Evolutionary conservation across 2,888 invertebrate genomes (phyloP).

Genomic region (Nebria salina): DNA sequence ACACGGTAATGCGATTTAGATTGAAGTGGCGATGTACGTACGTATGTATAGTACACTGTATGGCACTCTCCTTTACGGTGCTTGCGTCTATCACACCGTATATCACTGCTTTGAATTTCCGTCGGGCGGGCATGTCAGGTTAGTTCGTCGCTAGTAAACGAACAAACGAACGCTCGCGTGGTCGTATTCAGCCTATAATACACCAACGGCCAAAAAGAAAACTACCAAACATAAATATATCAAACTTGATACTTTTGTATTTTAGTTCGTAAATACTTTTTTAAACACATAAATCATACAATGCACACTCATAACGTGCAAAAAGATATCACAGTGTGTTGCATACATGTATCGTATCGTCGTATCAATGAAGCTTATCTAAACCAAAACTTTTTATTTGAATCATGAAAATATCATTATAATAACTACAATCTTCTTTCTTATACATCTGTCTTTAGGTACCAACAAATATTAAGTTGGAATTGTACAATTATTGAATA

Average conservation of each 20-base stretch:
- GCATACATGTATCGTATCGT: too few relatives aligned
- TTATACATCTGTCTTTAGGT: too few relatives aligned
- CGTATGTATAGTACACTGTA: constrained; percentile 55
- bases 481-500: too few relatives aligned
- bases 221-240: constrained; percentile 42
- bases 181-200: constrained; percentile 20
- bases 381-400: too few relatives aligned
- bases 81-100: constrained; percentile 34
- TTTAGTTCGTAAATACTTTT: constrained; percentile 45
- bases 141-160: background rate
- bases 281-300: constrained; percentile 35
- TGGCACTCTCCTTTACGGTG: background rate
- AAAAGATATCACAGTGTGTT: background rate
- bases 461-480: too few relatives aligned
- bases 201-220: constrained; percentile 17
- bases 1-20: constrained; percentile 60
- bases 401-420: too few relatives aligned
- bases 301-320: constrained; percentile 29
- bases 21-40: constrained; percentile 57
- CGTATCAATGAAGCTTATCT: too few relatives aligned
- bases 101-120: constrained; percentile 46
- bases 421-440: too few relatives aligned
- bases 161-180: constrained; percentile 22
- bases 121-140: constrained; percentile 22
- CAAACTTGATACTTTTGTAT: constrained; percentile 30